Evolutionary conservation across 2,888 invertebrate genomes (phyloP).

Genomic region (Amblyjoppa fuscipennis): DNA sequence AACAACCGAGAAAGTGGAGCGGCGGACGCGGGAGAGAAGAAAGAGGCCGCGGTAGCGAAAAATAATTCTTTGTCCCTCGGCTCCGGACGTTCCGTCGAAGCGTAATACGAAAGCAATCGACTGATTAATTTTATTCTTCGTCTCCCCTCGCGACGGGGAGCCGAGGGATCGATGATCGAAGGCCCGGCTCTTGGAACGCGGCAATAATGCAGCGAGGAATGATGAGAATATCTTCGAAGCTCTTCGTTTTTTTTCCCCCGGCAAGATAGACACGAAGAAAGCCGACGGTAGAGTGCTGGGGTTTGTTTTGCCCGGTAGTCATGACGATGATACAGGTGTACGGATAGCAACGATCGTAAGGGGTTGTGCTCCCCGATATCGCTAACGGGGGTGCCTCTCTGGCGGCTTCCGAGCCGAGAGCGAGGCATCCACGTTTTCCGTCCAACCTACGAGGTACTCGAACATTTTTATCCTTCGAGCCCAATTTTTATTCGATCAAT

Average conservation of each 20-base stretch:
- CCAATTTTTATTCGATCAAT: too few relatives aligned
- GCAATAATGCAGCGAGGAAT: slow-evolving; percentile 29
- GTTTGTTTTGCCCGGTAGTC: slow-evolving; percentile 69
- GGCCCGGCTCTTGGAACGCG: background rate
- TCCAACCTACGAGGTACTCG: background rate
- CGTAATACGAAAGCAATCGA: slow-evolving; percentile 52
- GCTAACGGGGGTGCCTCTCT: background rate
- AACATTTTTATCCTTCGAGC: background rate
- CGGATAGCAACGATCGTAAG: slow-evolving; percentile 34
- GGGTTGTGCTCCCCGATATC: slow-evolving; percentile 29
- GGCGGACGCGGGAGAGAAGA: background rate
- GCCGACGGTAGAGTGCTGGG: slow-evolving; percentile 3
- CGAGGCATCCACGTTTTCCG: background rate
- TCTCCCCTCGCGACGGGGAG: slow-evolving; percentile 8
- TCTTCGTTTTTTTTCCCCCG: background rate
- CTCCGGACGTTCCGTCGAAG: slow-evolving; percentile 23
- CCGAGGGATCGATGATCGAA: slow-evolving; percentile 25
- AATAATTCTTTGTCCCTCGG: slow-evolving; percentile 35
- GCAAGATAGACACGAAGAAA: background rate
- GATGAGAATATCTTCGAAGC: slow-evolving; percentile 5
- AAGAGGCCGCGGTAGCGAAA: background rate
- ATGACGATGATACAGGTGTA: slow-evolving; percentile 70
- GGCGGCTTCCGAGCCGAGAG: background rate
- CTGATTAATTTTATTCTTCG: slow-evolving; percentile 50
- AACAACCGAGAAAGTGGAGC: slow-evolving; percentile 22